Percentiles rank a stretch among this genome's conserved stretches.
Evolutionary conservation across 2,797 vertebrate species (phyloP).

Genomic region (Channallabes apus): DNA sequence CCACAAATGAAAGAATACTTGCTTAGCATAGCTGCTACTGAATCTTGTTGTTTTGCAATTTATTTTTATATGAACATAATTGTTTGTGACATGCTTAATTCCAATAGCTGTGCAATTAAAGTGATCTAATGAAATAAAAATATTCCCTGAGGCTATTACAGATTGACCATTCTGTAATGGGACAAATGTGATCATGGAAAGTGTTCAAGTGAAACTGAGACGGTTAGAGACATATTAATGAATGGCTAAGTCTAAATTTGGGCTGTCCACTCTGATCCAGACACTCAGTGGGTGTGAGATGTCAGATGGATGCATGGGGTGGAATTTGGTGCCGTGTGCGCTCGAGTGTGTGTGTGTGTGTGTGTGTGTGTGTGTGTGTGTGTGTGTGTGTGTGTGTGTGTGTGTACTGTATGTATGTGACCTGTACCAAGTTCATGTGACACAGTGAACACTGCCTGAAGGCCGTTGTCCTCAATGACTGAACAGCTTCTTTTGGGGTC

Average conservation of each 20-base stretch:
- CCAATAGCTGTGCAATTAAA: constrained; percentile 35
- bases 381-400: not conserved
- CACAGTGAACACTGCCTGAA: constrained; percentile 91
- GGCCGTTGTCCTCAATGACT: constrained; percentile 91
- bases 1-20: not conserved
- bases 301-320: constrained; percentile 36
- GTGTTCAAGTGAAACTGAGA: constrained; percentile 42
- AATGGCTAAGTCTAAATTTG: constrained; percentile 53
- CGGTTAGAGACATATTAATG: constrained; percentile 47
- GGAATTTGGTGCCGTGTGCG: constrained; percentile 33
- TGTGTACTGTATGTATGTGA: constrained; percentile 12
- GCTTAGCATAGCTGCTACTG: constrained; percentile 4
- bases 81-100: constrained; percentile 27
- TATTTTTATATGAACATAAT: constrained; percentile 12
- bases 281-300: constrained; percentile 41
- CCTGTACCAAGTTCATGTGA: constrained; percentile 91
- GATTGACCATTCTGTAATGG: constrained; percentile 30
- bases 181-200: constrained; percentile 37
- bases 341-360: constrained; percentile 11
- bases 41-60: constrained; percentile 11
- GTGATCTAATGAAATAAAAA: constrained; percentile 44
- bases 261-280: constrained; percentile 45
- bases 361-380: too few relatives aligned
- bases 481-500: constrained; percentile 95
- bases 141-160: constrained; percentile 35